Evolutionary conservation across 2,888 invertebrate species (phyloP), one percentile per base, ranked within the genome.

Genomic region (Nomada ruficornis): DNA sequence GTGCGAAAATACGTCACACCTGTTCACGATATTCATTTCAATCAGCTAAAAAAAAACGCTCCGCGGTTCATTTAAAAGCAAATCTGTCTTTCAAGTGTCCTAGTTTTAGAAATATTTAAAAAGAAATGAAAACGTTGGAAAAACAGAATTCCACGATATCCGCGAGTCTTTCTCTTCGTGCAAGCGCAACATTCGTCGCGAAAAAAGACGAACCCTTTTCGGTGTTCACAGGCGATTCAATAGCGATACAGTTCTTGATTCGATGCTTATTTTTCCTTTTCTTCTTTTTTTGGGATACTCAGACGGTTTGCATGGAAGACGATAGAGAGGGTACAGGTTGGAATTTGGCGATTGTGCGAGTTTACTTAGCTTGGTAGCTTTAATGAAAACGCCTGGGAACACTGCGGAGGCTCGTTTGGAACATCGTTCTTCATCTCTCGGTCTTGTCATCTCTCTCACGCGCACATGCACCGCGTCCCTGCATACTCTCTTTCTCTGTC

Each of bases 381-480:
- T 82, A 79, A 85, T 74, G 72, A 69, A 77, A 79, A 78, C 20
- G 60, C 18, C 74, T 74, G 23, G 59, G 77, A 68, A 79, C 65
- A 60, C 72, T 70, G 84, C 70, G 65, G 78, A 75, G 69, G 64
- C 78, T 77, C 76, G 71, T 82, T 73, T 72, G 84, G 83, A 86
- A 84, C 84, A 80, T 86, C 83, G 81, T 83, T 86, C 81, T 86
- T 83, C 82, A 77, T 70, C 80, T 85, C 83, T 60, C 68, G 47
- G 70, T 63, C 85, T 71, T 75, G 83, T 77, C 77, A 76, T 73
- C 70, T 65, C 69, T 70, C 59, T 69, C 71, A 57, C 62, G 67
- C 65, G 50, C 75, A 68, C 77, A n/a, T 63, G 57, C 62, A 75
- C 47, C 71, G 59, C 60, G 18, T 57, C 65, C 68, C 42, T 54